Conservation (phyloP, 2,797 vertebrate species). For the Arnoldichthys spilopterus region DNA sequence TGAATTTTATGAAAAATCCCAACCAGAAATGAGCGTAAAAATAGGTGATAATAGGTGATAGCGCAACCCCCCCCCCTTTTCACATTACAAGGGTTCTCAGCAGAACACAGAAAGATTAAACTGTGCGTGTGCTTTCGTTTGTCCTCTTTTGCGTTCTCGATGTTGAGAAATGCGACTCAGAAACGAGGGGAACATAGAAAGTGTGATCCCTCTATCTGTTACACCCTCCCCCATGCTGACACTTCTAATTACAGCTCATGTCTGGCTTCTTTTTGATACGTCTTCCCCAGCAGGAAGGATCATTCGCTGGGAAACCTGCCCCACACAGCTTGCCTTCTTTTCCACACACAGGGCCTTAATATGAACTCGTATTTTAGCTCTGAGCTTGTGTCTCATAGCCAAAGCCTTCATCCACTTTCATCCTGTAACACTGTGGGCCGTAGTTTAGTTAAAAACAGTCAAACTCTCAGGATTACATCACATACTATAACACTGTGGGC, state of each 20-base stretch:
- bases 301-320: slow-evolving; percentile 1
- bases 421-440: no score
- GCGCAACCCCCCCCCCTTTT: no score
- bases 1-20: no score
- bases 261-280: slow-evolving; percentile 59
- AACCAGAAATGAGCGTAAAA: no score
- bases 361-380: background rate
- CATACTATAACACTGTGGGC: no score
- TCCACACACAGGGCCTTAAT: background rate
- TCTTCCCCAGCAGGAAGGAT: slow-evolving; percentile 56
- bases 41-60: no score
- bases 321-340: slow-evolving; percentile 1
- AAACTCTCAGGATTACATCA: no score
- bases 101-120: background rate
- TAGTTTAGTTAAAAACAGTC: no score
- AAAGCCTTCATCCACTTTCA: background rate
- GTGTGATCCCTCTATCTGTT: slow-evolving; percentile 64
- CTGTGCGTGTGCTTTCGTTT: slow-evolving; percentile 45
- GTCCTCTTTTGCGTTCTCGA: slow-evolving; percentile 6
- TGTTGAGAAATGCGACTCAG: slow-evolving; percentile 1
- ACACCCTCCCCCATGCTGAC: slow-evolving; percentile 65
- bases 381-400: background rate
- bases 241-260: slow-evolving; percentile 67
- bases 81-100: background rate
- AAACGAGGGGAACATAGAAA: background rate